Base-by-base conservation (phyloP, 1,140 invertebrate genomes). In the Drosophila insularis region DNA sequence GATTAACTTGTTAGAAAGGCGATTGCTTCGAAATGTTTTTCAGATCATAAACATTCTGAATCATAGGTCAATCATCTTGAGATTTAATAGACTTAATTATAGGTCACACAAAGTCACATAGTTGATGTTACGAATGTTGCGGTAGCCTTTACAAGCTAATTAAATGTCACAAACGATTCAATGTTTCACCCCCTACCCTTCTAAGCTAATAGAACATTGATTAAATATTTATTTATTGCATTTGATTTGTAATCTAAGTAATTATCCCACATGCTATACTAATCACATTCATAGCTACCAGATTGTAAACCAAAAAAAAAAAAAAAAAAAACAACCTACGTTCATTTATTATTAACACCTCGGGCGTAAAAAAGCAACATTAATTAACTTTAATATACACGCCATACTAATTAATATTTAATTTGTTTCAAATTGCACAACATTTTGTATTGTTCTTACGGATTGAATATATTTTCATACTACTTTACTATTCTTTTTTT, bases 391-490 rank as follows among this genome's bases (percentile, higher is more conserved):
- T 66, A 67, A 84, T 89, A 68, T 68, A 87, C 82, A 87, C 70
- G 73, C 79, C 72, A 78, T 43, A 66, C 67, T 82, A 89, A 87
- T 87, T 87, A 89, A 80, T 77, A 72, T 78, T 84, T 84, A 84
- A 89, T 89, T 70, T 71, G 64, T 70, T 70, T 80, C 50, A 80
- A 80, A 80, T 69, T 73, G 63, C 73, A 56, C 50, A 63, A 59
- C 61, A 46, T 50, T 80, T 58, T 70, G 55, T 66, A 85, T 85
- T 84, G 75, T 82, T 84, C 76, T 80, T 23, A 23, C 19, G 37
- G 55, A 54, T 13, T 35, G 19, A 21, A 37, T n/a, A 27, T 61
- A 53, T 39, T 53, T 23, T 55, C 61, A 60, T 71, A 2, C 8
- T 17, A 27, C 1, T 50, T 21, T 50, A 65, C 53, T 66, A 54